These are phyloP conservation scores for Lampropteryx suffumata DNA, from an alignment of 2,888 invertebrate genomes.

Conservation along the genomic window DNA sequence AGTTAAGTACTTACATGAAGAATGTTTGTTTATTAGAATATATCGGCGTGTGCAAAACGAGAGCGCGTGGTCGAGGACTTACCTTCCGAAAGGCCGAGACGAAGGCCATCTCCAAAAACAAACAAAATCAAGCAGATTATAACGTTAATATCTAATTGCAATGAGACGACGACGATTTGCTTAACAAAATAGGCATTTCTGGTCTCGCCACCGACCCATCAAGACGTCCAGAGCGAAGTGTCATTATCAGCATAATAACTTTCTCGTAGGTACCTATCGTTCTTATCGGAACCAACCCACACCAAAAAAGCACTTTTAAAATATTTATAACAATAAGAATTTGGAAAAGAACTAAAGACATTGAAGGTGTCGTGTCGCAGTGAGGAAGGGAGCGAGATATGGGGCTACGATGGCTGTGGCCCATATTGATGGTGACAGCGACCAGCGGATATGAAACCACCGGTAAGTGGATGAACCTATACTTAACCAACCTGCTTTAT, in stretches of 20 bases:
- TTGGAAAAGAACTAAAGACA: not conserved
- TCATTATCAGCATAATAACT: too few species aligned
- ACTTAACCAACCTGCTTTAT: too few species aligned
- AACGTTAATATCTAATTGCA: conserved; percentile 8
- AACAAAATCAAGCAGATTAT: not conserved
- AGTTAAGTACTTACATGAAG: too few species aligned
- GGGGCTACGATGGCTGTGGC: conserved; percentile 21
- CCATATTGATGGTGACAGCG: conserved; percentile 11
- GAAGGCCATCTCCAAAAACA: not conserved
- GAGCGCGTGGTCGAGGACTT: too few species aligned
- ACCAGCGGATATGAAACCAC: conserved; percentile 17
- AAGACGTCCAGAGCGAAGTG: conserved; percentile 9
- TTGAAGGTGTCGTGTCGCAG: not conserved
- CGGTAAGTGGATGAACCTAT: conserved; percentile 13
- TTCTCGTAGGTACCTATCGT: too few species aligned
- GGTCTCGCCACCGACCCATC: conserved; percentile 1
- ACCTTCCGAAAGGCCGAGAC: not conserved
- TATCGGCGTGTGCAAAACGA: not conserved
- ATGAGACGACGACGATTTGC: not conserved
- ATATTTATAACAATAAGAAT: too few species aligned
- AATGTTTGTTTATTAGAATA: too few species aligned
- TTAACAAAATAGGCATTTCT: conserved; percentile 3
- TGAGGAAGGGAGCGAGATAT: conserved; percentile 4
- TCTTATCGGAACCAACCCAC: too few species aligned
- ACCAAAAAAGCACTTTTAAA: too few species aligned